Base-by-base conservation (phyloP, 2,888 invertebrate species). In the Corbicula japonica region DNA sequence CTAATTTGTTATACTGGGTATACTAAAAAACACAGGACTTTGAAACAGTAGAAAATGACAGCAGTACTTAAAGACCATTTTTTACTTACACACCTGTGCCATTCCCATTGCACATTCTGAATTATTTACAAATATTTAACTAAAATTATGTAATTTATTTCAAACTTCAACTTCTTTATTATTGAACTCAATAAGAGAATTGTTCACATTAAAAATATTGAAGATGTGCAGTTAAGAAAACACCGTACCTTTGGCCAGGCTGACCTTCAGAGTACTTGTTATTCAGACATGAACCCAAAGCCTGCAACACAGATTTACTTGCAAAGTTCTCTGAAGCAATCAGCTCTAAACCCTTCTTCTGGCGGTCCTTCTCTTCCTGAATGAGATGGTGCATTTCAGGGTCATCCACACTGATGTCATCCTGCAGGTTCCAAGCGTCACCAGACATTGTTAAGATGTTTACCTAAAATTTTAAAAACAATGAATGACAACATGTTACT, bases 301-400 rank as follows among this genome's bases (percentile, higher is more conserved):
- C 93, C 82, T 95, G 94, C 72, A 93, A 88, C 1, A 94, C 94
- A 26, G 94, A 93, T 76, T 90, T 92, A 74, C 94, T 93, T 34
- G 94, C 93, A 90, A 94, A 95, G 86, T 95, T 95, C 86, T 93
- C 99, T 38, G 98, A 98, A 18, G 99, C 99, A 92, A 99, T 99
- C 96, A 99, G 96, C 94, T 99, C 99, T 75, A 99, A 94, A 0
- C 99, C 97, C 86, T 95, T 94, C 74, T 94, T 93, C 94, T 99
- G 99, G 8, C 99, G 95, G 34, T 95, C 94, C 93, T 98, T 98
- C 93, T 99, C 99, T 85, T 93, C 95, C 85, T 95, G 95, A 76
- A 99, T 96, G 46, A 99, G 94, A 0, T 95, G 95, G 92, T 95
- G 96, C 23, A 98, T 95, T 93, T 98, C 98, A 0, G 98, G 97